Percentiles rank a stretch among this genome's conserved stretches.
These are phyloP conservation scores for Ficedula albicollis DNA, from an alignment of 2,797 vertebrate genomes.

Conservation along the genomic window DNA sequence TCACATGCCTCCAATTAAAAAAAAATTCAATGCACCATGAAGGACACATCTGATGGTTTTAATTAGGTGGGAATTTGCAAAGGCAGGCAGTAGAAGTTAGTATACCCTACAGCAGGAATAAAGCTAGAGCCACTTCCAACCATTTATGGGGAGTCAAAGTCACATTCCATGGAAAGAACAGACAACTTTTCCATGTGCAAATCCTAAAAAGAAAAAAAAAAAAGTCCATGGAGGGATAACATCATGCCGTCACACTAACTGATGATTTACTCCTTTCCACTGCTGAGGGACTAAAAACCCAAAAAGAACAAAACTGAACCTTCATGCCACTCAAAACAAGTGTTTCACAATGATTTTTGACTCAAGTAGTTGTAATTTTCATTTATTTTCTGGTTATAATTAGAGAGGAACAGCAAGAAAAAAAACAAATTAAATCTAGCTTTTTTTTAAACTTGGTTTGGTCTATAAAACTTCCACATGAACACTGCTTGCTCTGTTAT, in stretches of 20 bases:
- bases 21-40: background rate
- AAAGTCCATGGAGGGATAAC: background rate
- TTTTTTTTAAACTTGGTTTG: background rate
- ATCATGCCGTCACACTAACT: background rate
- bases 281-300: background rate
- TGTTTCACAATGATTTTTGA: background rate
- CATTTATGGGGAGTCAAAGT: background rate
- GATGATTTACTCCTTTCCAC: background rate
- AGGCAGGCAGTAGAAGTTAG: background rate
- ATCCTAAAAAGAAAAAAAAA: background rate
- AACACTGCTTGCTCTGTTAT: background rate
- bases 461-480: background rate
- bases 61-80: background rate
- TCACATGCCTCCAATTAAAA: background rate
- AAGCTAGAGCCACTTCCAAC: background rate
- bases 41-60: background rate
- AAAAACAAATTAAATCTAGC: background rate
- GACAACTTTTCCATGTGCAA: background rate
- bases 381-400: background rate
- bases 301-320: background rate
- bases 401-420: background rate
- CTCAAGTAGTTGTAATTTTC: background rate
- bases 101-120: background rate
- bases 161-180: background rate
- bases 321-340: background rate